These are phyloP conservation scores for Butorides virescens DNA, from an alignment of 2,113 vertebrate genomes.

Conservation along the genomic window DNA sequence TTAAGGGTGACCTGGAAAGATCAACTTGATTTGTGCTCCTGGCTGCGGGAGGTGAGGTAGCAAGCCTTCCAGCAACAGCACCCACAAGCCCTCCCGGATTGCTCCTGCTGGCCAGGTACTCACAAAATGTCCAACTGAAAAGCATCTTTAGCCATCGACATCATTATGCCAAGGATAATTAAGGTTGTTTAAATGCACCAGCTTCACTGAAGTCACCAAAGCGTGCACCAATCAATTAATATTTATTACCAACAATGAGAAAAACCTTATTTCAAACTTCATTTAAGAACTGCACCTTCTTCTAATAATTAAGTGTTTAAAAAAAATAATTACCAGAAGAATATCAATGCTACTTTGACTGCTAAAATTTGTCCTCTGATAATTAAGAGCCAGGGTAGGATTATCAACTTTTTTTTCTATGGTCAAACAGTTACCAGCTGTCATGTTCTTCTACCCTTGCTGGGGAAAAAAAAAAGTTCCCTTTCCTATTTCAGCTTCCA, in stretches of 20 bases:
- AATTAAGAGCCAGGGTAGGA: not conserved
- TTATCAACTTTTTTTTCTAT: not conserved
- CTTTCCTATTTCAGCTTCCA: not conserved
- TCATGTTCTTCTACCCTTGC: not conserved
- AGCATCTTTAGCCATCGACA: not conserved
- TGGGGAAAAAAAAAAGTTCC: not conserved
- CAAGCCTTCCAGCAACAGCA: not conserved
- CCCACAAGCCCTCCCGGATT: too few species aligned
- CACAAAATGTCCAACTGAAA: not conserved
- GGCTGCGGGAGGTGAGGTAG: not conserved
- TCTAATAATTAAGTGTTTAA: not conserved
- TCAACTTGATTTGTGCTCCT: accelerated
- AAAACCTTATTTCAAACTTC: not conserved
- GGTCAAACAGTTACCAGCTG: not conserved
- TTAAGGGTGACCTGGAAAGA: not conserved
- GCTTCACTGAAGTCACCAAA: not conserved
- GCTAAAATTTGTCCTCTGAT: not conserved
- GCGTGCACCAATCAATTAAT: not conserved
- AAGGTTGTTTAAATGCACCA: not conserved
- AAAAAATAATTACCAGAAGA: not conserved
- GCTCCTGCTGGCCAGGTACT: not conserved
- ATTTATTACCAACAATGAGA: not conserved
- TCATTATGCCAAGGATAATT: too few species aligned
- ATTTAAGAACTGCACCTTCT: not conserved
- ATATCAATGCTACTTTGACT: not conserved